Evolutionary conservation across 2,797 vertebrate genomes (phyloP).

Genomic region (Tapera naevia): DNA sequence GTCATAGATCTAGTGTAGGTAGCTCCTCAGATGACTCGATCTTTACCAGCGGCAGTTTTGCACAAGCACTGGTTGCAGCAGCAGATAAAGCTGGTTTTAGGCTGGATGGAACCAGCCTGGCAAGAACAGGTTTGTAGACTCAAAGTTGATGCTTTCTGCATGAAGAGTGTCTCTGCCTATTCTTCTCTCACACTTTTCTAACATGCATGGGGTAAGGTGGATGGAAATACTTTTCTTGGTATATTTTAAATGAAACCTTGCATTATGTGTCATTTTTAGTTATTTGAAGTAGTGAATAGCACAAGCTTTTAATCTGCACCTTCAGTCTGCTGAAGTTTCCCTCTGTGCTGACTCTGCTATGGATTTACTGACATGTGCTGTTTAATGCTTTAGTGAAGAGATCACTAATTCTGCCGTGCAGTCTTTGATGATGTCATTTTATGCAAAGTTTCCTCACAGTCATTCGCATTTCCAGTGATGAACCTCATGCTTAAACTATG

Average conservation of each 20-base stretch:
- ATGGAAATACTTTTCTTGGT: background rate
- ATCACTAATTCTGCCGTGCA: slow-evolving; percentile 56
- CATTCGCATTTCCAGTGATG: slow-evolving; percentile 32
- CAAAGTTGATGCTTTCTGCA: slow-evolving; percentile 71
- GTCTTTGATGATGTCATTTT: slow-evolving; percentile 49
- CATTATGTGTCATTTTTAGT: background rate
- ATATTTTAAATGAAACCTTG: background rate
- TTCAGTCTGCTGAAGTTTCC: slow-evolving; percentile 3
- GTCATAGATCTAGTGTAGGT: slow-evolving; percentile 94
- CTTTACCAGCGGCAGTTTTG: slow-evolving; percentile 96
- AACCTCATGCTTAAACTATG: background rate
- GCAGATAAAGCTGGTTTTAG: slow-evolving; percentile 97
- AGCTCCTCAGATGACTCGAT: slow-evolving; percentile 96
- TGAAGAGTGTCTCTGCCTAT: slow-evolving; percentile 56
- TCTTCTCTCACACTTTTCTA: slow-evolving; percentile 49
- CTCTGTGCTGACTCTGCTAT: slow-evolving; percentile 20
- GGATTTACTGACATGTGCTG: slow-evolving; percentile 44
- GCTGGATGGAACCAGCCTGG: slow-evolving; percentile 94
- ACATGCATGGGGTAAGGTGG: slow-evolving; percentile 68
- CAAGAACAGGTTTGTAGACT: slow-evolving; percentile 94
- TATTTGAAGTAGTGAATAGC: slow-evolving; percentile 18
- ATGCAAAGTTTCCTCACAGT: slow-evolving; percentile 55
- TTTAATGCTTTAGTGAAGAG: slow-evolving; percentile 42
- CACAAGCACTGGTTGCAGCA: slow-evolving; percentile 93
- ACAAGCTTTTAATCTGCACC: slow-evolving; percentile 35